Evolutionary conservation across 1,140 invertebrate genomes (phyloP).

Genomic region (Drosophila carrolli): DNA sequence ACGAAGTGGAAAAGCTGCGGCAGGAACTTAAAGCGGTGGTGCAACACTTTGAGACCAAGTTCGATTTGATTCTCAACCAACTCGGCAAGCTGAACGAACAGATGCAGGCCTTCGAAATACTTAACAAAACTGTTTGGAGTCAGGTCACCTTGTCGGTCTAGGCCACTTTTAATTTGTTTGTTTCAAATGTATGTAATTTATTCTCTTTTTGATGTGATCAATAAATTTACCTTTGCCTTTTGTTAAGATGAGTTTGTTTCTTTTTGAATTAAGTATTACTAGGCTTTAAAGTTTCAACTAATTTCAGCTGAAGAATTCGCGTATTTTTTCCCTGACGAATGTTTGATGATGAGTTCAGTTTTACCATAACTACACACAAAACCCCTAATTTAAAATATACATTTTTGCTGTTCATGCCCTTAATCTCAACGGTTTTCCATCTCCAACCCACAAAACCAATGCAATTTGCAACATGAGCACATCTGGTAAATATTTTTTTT

Average conservation of each 20-base stretch:
- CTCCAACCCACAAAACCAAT: slow-evolving; percentile 13
- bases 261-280: no score
- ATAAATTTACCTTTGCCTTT: neutral
- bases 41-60: slow-evolving; percentile 66
- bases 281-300: no score
- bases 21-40: slow-evolving; percentile 64
- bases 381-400: neutral
- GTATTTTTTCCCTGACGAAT: neutral
- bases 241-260: no score
- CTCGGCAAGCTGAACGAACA: slow-evolving; percentile 47
- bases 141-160: slow-evolving; percentile 63
- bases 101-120: slow-evolving; percentile 49
- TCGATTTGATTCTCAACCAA: slow-evolving; percentile 38
- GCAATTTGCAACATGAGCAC: slow-evolving; percentile 26
- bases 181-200: neutral
- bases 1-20: slow-evolving; percentile 52
- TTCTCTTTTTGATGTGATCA: slow-evolving; percentile 2
- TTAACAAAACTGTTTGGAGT: slow-evolving; percentile 66
- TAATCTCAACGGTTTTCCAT: neutral
- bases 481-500: slow-evolving; percentile 38
- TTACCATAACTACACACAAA: neutral
- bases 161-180: neutral
- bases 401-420: slow-evolving; percentile 3
- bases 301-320: neutral
- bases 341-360: neutral